Evolutionary conservation across 2,113 vertebrate species (phyloP).

Genomic region (Nibea albiflora): DNA sequence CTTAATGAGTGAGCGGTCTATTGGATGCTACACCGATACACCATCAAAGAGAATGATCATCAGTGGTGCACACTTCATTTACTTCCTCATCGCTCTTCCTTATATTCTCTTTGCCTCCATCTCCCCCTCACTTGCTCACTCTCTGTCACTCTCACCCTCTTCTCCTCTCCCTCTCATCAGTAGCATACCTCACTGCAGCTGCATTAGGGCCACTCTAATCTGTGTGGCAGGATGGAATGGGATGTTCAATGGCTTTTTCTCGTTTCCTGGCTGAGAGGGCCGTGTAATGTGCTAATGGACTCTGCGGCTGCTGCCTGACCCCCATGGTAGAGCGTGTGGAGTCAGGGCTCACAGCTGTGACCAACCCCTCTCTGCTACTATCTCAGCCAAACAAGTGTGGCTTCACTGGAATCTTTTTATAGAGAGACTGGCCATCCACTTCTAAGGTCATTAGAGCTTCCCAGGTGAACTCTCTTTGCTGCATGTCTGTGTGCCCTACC

Average conservation of each 20-base stretch:
- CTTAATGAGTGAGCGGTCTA: conserved; percentile 56
- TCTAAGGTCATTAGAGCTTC: conserved; percentile 37
- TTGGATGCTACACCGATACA: conserved; percentile 40
- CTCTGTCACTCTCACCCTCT: conserved; percentile 26
- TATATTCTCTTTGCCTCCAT: conserved; percentile 56
- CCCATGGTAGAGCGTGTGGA: conserved; percentile 42
- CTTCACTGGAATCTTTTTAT: conserved; percentile 65
- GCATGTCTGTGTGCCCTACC: conserved; percentile 11
- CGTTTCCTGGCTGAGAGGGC: conserved; percentile 65
- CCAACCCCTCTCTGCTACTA: conserved; percentile 23
- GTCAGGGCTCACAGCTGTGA: conserved; percentile 41
- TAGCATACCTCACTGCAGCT: conserved; percentile 58
- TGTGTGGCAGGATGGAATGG: conserved; percentile 66
- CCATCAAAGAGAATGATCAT: conserved; percentile 74
- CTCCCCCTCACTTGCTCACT: conserved; percentile 13
- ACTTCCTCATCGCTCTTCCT: conserved; percentile 64
- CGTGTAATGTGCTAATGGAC: conserved; percentile 82
- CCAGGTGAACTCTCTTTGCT: conserved; percentile 41
- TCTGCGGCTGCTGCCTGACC: conserved; percentile 68
- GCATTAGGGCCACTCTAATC: conserved; percentile 74
- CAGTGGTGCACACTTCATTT: conserved; percentile 69
- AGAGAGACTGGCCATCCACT: conserved; percentile 36
- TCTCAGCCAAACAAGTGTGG: conserved; percentile 53
- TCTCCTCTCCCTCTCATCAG: conserved; percentile 35
- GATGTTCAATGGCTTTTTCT: conserved; percentile 73